Percentiles rank a stretch among this genome's conserved stretches.
phyloP scores from a whole-genome alignment of 2,888 invertebrate genomes.

The Brenthis daphne region DNA sequence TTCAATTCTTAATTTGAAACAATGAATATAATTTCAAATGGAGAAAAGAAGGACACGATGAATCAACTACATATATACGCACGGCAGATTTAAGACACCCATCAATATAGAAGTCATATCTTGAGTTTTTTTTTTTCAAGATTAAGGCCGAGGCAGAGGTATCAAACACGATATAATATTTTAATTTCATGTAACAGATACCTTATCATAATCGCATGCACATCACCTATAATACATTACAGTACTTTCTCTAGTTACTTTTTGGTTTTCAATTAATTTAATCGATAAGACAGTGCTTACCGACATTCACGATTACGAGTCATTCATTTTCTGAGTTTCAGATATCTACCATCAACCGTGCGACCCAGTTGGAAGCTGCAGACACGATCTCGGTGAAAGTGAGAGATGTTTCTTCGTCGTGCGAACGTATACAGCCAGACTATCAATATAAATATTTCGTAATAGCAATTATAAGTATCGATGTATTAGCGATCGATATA shows the following conservation, averaged over 20 bases:
- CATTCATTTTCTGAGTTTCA: constrained; percentile 40
- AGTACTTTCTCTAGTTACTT: constrained; percentile 29
- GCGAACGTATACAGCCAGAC: constrained; percentile 49
- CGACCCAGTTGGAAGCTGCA: constrained; percentile 60
- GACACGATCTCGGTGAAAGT: constrained; percentile 68
- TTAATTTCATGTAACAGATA: constrained; percentile 8
- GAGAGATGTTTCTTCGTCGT: constrained; percentile 57
- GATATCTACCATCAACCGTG: constrained; percentile 53
- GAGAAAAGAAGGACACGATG: too few relatives aligned
- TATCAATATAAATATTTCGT: constrained; percentile 66
- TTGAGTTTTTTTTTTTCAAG: background rate
- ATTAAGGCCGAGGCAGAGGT: background rate
- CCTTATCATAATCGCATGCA: constrained; percentile 11
- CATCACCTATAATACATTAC: constrained; percentile 26
- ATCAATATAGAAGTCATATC: background rate
- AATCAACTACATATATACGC: too few relatives aligned
- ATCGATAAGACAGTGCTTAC: constrained; percentile 39
- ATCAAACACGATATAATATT: background rate
- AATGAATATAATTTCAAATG: too few relatives aligned
- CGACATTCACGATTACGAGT: constrained; percentile 43
- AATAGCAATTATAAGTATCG: constrained; percentile 56
- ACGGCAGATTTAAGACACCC: background rate
- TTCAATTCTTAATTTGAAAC: too few relatives aligned
- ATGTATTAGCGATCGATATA: constrained; percentile 58
- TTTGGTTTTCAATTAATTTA: constrained; percentile 23